Base-by-base conservation (phyloP, 2,113 vertebrate genomes). In the Protobothrops mucrosquamatus region DNA sequence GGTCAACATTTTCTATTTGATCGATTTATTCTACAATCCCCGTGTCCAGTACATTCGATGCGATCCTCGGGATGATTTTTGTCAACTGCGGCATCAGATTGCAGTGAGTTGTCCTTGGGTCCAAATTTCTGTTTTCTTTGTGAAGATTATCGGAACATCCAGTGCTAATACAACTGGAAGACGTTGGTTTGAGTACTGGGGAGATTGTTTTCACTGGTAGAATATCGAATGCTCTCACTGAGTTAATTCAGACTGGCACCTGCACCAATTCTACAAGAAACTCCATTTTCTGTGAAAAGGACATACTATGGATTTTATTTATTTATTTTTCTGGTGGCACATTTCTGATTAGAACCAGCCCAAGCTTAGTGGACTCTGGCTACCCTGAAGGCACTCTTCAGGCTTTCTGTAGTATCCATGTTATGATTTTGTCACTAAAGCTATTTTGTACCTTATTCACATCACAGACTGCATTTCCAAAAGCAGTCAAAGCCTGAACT, bases 1-100 rank as follows among this genome's bases (percentile, higher is more conserved):
- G 85, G 69, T 87, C 85, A 93, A 93, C 20, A 3, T 93, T 23
- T 93, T 93, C 59, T 91, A 74, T 59, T n/a, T 87, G 85, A n/a
- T 91, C 23, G 85, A 93, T 54, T 24, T 91, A 34, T 9, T 56
- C 9, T 48, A 91, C 2, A 18, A 24, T 22, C 26, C 89, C 34
- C 3, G 0, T 48, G 24, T 46, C 26, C 24, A 8, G 57, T 4
- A 57, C 11, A 88, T 48, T 20, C 3, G 1, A 29, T 91, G 92
- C 46, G 10, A 18, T 74, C n/a, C n/a, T 34, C 56, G 1, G 3
- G 57, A 87, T 52, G 2, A 14, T 11, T 54, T 88, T 20, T 93
- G 59, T 87, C n/a, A 46, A 87, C 43, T 51, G 26, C 18, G 2
- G 14, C 24, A 91, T 48, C 85, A 91, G 59, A 3, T 93, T 74